These are phyloP conservation scores for Danio albolineatus DNA, from an alignment of 2,797 vertebrate species.

Conservation along the genomic window DNA sequence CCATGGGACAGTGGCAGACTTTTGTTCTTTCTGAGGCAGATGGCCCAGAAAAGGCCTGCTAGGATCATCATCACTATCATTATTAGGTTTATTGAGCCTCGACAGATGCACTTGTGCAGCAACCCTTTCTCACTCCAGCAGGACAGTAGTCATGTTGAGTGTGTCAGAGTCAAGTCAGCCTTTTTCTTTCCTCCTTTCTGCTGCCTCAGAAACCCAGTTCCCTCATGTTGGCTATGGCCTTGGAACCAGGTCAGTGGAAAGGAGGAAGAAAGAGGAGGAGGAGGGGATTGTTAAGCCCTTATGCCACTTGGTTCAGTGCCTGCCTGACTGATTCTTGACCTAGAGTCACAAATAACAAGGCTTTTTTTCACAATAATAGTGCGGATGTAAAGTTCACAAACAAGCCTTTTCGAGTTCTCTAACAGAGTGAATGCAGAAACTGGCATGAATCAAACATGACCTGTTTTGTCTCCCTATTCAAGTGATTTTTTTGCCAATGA, in stretches of 20 bases:
- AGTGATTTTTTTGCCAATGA: not conserved
- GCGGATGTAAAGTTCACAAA: not conserved
- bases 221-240: not conserved
- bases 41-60: slow-evolving; percentile 50
- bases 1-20: slow-evolving; percentile 14
- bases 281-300: not conserved
- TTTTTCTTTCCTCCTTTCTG: slow-evolving; percentile 9
- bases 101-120: slow-evolving; percentile 34
- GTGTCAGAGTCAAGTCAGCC: slow-evolving; percentile 9
- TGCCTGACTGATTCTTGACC: slow-evolving; percentile 28
- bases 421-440: not conserved
- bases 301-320: slow-evolving; percentile 15
- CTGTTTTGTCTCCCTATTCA: not conserved
- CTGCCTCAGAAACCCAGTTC: slow-evolving; percentile 13
- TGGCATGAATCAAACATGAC: not conserved
- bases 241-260: slow-evolving; percentile 46
- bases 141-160: not conserved
- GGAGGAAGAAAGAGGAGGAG: slow-evolving; percentile 18
- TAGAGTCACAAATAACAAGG: slow-evolving; percentile 31
- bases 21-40: slow-evolving; percentile 48
- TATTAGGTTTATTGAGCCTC: slow-evolving; percentile 52
- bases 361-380: not conserved
- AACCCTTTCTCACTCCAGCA: slow-evolving; percentile 27
- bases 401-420: not conserved
- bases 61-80: slow-evolving; percentile 44